A percentile compares a stretch with the other conserved stretches of the same genome.
These are phyloP conservation scores for Erebia aethiops DNA, from an alignment of 2,888 invertebrate genomes.

Conservation along the genomic window DNA sequence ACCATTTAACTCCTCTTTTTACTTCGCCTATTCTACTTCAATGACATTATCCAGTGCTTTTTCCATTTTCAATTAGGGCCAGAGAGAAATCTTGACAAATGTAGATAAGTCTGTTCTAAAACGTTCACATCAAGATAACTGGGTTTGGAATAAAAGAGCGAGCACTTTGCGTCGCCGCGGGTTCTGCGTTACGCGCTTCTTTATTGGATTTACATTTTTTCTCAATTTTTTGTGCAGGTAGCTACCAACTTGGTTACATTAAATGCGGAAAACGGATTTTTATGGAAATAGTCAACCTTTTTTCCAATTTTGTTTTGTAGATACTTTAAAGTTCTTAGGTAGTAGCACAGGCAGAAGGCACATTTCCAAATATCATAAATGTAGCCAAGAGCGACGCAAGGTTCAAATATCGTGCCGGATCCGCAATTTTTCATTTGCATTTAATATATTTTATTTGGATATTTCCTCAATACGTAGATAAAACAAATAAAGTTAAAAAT, in stretches of 20 bases:
- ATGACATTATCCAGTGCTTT: too few species aligned
- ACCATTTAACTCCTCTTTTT: too few species aligned
- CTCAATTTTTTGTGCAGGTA: conserved; percentile 11
- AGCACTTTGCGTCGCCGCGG: conserved; percentile 23
- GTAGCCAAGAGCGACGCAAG: too few species aligned
- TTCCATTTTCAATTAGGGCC: not conserved
- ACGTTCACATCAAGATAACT: conserved; percentile 36
- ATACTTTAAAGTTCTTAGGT: too few species aligned
- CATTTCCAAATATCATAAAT: too few species aligned
- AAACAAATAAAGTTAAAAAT: too few species aligned
- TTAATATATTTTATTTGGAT: too few species aligned
- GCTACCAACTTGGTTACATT: not conserved
- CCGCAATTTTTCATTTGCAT: too few species aligned
- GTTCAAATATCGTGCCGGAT: too few species aligned
- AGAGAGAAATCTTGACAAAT: conserved; percentile 26
- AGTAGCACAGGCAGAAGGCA: too few species aligned
- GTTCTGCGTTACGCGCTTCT: conserved; percentile 25
- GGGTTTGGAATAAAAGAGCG: conserved; percentile 24
- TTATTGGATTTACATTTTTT: conserved; percentile 34
- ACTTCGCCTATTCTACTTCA: too few species aligned
- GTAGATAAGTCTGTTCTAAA: conserved; percentile 30
- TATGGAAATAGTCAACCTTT: not conserved
- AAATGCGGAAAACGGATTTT: not conserved
- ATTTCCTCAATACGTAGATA: too few species aligned
- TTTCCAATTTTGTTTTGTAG: not conserved